Conservation (phyloP, 2,888 invertebrate species). For the Tenthredo scrophulariae region DNA sequence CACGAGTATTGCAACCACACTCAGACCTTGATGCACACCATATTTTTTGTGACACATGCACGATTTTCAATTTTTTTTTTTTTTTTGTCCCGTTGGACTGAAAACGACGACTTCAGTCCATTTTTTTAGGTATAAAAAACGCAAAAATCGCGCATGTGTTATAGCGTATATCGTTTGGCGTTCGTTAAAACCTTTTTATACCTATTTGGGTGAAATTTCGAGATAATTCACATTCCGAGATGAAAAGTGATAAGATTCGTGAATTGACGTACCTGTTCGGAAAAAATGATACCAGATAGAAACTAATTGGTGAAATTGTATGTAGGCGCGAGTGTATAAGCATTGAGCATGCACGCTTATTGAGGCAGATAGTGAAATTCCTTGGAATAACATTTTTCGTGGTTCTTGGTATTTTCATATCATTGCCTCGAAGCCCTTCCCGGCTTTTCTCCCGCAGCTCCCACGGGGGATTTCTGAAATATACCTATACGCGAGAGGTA, state of each 20-base stretch:
- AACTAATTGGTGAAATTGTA: neutral
- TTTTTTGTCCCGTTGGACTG: too few relatives aligned
- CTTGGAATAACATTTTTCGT: neutral
- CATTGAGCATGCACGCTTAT: neutral
- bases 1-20: too few relatives aligned
- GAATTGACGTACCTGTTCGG: neutral
- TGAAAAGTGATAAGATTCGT: neutral
- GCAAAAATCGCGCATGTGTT: too few relatives aligned
- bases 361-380: neutral
- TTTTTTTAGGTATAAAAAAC: too few relatives aligned
- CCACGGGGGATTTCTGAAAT: neutral
- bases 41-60: too few relatives aligned
- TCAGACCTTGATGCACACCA: too few relatives aligned
- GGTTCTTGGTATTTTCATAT: conserved; percentile 27
- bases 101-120: too few relatives aligned
- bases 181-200: neutral
- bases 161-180: neutral
- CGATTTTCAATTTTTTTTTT: too few relatives aligned
- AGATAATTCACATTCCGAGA: neutral
- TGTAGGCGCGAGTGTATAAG: too few relatives aligned
- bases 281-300: neutral
- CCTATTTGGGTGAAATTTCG: neutral
- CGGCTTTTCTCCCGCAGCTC: neutral
- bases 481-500: neutral
- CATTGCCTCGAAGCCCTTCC: neutral